A percentile compares a stretch with the other conserved stretches of the same genome.
These are phyloP conservation scores for Poecilobothrus nobilitatus DNA, from an alignment of 2,888 invertebrate genomes.

Conservation along the genomic window DNA sequence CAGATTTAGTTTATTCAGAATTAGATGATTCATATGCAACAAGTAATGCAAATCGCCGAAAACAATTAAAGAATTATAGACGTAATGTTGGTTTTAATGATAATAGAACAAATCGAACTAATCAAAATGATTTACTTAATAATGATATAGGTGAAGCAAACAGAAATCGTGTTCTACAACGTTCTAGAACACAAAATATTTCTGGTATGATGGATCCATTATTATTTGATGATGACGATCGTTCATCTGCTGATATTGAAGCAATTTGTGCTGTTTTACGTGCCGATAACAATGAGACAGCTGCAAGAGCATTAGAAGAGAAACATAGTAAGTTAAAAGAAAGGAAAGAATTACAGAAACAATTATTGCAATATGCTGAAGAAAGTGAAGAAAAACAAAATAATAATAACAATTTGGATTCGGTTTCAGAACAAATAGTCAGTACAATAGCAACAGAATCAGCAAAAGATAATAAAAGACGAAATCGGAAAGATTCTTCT, in stretches of 20 bases:
- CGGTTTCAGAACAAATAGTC: constrained; percentile 27
- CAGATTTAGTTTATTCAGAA: constrained; percentile 29
- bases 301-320: constrained; percentile 51
- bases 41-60: constrained; percentile 17
- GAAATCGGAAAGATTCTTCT: constrained; percentile 11
- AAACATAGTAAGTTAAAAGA: constrained; percentile 73
- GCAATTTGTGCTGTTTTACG: constrained; percentile 45
- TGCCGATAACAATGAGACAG: constrained; percentile 42
- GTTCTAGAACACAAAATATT: constrained; percentile 31
- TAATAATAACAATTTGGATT: neutral
- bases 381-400: constrained; percentile 46
- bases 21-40: constrained; percentile 25
- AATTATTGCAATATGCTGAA: constrained; percentile 75
- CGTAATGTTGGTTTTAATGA: constrained; percentile 26
- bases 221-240: constrained; percentile 42
- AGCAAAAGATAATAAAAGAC: constrained; percentile 17
- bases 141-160: constrained; percentile 21
- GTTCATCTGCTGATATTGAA: constrained; percentile 48
- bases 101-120: constrained; percentile 8
- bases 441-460: constrained; percentile 18
- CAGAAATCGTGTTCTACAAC: constrained; percentile 23
- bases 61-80: constrained; percentile 31
- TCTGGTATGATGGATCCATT: constrained; percentile 32
- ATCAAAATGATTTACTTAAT: constrained; percentile 10
- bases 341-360: constrained; percentile 71